Conservation (phyloP, 1,140 invertebrate species). For the Calliopsis andreniformis region DNA sequence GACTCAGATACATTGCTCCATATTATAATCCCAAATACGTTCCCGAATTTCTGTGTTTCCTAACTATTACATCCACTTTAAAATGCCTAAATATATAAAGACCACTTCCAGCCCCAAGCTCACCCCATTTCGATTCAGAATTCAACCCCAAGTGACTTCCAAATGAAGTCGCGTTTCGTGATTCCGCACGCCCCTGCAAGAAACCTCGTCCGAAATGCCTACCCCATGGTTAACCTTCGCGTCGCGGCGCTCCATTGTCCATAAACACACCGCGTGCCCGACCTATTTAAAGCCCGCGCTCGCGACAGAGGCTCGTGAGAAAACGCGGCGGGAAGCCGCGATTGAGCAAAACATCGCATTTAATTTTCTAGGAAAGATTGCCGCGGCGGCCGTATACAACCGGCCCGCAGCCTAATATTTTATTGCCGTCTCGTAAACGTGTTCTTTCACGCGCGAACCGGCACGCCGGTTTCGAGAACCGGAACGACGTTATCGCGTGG, state of each 20-base stretch:
- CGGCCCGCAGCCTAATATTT: slow-evolving; percentile 57
- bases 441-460: slow-evolving; percentile 60
- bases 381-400: neutral
- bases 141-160: too few species aligned
- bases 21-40: too few species aligned
- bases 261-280: neutral
- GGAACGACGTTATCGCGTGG: slow-evolving; percentile 67
- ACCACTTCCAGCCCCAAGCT: too few species aligned
- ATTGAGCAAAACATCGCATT: slow-evolving; percentile 57
- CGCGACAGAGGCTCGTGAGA: slow-evolving; percentile 31
- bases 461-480: slow-evolving; percentile 64
- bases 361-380: slow-evolving; percentile 58
- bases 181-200: too few species aligned
- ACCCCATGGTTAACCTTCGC: too few species aligned
- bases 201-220: too few species aligned
- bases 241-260: slow-evolving; percentile 11
- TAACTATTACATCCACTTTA: too few species aligned
- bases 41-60: too few species aligned
- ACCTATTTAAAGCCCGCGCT: slow-evolving; percentile 30
- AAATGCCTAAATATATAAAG: too few species aligned
- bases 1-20: too few species aligned
- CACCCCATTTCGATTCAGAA: too few species aligned
- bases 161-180: too few species aligned
- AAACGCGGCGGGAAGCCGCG: slow-evolving; percentile 30
- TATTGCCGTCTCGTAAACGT: slow-evolving; percentile 59